Conservation (phyloP, 2,113 vertebrate genomes). For the Gracilinanus agilis region DNA sequence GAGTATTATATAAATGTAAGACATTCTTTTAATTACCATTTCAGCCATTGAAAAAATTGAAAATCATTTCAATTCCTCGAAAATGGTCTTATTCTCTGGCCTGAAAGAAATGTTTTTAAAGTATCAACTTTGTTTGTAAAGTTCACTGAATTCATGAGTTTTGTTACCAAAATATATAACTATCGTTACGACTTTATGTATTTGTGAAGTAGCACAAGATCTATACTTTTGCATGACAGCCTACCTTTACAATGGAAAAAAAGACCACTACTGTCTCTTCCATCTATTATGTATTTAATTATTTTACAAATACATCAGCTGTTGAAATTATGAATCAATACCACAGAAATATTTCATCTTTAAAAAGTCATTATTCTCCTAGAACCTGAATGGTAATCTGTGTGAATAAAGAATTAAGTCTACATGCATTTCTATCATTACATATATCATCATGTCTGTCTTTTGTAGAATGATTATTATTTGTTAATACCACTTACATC, state of each 20-base stretch:
- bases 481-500: background rate
- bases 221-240: background rate
- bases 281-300: slow-evolving; percentile 15
- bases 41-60: background rate
- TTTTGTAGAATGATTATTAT: background rate
- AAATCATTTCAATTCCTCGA: background rate
- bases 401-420: slow-evolving; percentile 15
- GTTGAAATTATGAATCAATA: slow-evolving; percentile 21
- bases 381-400: slow-evolving; percentile 20
- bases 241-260: slow-evolving; percentile 14
- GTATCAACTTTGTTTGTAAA: background rate
- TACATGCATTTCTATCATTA: background rate
- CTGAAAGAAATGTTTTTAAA: background rate
- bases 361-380: background rate
- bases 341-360: slow-evolving; percentile 15
- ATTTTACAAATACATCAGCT: slow-evolving; percentile 35
- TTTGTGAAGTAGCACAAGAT: background rate
- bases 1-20: background rate
- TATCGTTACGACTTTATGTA: background rate
- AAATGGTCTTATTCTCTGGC: background rate
- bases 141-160: background rate
- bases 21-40: background rate
- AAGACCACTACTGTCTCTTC: background rate
- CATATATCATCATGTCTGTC: background rate
- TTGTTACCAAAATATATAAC: background rate